These are phyloP conservation scores for Tenebrosternarchus preto DNA, from an alignment of 2,113 vertebrate species.

Conservation along the genomic window DNA sequence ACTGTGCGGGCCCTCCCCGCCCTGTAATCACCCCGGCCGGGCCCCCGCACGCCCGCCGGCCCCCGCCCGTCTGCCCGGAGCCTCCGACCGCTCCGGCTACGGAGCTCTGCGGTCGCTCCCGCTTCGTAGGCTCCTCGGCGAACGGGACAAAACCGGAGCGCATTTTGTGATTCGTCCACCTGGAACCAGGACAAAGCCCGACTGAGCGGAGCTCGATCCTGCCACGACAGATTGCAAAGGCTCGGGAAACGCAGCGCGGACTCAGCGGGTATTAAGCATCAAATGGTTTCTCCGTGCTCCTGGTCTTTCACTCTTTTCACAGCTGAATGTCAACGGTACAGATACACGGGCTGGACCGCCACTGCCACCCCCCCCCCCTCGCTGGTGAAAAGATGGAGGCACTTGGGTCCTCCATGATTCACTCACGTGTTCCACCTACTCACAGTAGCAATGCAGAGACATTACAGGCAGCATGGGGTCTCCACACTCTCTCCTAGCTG, in stretches of 20 bases:
- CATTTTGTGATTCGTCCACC: constrained; percentile 27
- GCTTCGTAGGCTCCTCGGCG: constrained; percentile 11
- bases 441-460: background rate
- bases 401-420: too few species aligned
- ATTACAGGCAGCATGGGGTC: background rate
- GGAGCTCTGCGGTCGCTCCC: constrained; percentile 14
- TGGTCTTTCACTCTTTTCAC: background rate
- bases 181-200: constrained; percentile 21
- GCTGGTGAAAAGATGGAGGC: background rate
- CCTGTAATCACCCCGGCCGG: constrained; percentile 45
- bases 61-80: constrained; percentile 29
- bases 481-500: background rate
- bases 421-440: too few species aligned
- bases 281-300: background rate
- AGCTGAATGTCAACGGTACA: background rate
- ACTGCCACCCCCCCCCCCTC: background rate
- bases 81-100: constrained; percentile 21
- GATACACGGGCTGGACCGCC: background rate
- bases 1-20: constrained; percentile 8
- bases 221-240: constrained; percentile 39
- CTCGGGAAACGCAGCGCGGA: constrained; percentile 30
- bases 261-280: background rate
- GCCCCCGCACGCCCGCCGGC: constrained; percentile 4
- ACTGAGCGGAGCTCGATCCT: constrained; percentile 7
- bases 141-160: constrained; percentile 19